Evolutionary conservation across 1,140 invertebrate genomes (phyloP).

Genomic region (Drosophila suzukii): DNA sequence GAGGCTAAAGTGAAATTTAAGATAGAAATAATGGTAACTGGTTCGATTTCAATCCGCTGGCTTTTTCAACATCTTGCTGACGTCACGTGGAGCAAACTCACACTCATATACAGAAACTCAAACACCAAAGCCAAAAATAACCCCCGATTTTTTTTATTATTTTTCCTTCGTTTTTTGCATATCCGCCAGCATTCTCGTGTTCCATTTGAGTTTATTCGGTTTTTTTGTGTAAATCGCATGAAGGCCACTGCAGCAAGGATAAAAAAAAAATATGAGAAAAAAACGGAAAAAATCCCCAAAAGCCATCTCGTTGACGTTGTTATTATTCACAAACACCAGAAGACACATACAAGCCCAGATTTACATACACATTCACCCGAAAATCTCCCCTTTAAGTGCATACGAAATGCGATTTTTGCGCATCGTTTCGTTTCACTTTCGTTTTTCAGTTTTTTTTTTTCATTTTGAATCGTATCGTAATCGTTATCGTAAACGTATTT

Average conservation of each 20-base stretch:
- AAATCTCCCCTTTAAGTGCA: conserved; percentile 48
- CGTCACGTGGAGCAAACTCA: conserved; percentile 62
- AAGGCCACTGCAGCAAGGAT: conserved; percentile 61
- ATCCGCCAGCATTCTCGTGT: conserved; percentile 44
- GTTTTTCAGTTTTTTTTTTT: conserved; percentile 22
- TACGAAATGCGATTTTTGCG: conserved; percentile 50
- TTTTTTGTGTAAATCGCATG: conserved; percentile 63
- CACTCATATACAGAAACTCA: conserved; percentile 14
- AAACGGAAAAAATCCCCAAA: conserved; percentile 14
- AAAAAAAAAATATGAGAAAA: conserved; percentile 7
- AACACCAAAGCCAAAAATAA: conserved; percentile 24
- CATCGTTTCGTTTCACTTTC: conserved; percentile 52
- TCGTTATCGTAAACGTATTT: conserved; percentile 49
- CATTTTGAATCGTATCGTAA: conserved; percentile 44
- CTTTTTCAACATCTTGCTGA: conserved; percentile 45
- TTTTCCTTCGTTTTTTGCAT: conserved; percentile 30
- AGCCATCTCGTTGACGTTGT: conserved; percentile 48
- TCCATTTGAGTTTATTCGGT: conserved; percentile 38
- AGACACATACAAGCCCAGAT: conserved; percentile 31
- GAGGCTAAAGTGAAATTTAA: conserved; percentile 47
- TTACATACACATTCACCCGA: conserved; percentile 28
- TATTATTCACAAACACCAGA: conserved; percentile 39
- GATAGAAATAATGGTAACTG: conserved; percentile 43
- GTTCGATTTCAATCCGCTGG: conserved; percentile 44
- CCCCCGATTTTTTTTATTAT: conserved; percentile 11